phyloP scores from a whole-genome alignment of 2,113 vertebrate genomes.

The Isichthys henryi region DNA sequence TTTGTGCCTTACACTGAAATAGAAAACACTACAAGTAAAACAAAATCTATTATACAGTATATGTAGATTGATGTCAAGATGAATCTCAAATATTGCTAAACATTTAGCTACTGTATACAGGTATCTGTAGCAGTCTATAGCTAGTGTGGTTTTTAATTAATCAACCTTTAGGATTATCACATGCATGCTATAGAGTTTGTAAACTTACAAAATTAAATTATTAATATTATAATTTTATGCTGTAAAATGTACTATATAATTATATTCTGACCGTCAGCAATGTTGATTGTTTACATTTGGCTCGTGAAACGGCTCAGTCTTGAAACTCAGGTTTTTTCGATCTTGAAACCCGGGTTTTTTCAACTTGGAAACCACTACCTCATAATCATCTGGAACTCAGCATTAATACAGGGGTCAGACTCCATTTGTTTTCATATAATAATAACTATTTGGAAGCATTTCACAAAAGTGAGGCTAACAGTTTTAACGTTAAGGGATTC shows the following conservation, averaged over 20 bases:
- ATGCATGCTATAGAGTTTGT: not conserved
- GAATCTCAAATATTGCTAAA: not conserved
- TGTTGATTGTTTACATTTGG: not conserved
- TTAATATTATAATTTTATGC: not conserved
- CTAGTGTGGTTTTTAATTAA: not conserved
- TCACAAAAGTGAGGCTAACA: not conserved
- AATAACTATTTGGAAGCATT: not conserved
- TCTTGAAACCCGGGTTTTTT: not conserved
- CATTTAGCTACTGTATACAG: not conserved
- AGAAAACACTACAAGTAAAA: not conserved
- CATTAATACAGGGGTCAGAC: not conserved
- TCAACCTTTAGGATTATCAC: not conserved
- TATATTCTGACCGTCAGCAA: not conserved
- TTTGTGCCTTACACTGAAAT: not conserved
- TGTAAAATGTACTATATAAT: not conserved
- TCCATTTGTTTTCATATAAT: not conserved
- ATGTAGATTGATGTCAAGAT: not conserved
- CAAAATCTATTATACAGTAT: not conserved
- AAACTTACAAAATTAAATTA: not conserved
- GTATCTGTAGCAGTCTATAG: not conserved
- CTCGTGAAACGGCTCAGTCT: not conserved
- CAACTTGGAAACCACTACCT: not conserved
- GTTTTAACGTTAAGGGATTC: not conserved
- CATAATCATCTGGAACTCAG: not conserved
- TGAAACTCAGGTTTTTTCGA: not conserved